Evolutionary conservation across 2,797 vertebrate genomes (phyloP).

Genomic region (Diplodus sargus): DNA sequence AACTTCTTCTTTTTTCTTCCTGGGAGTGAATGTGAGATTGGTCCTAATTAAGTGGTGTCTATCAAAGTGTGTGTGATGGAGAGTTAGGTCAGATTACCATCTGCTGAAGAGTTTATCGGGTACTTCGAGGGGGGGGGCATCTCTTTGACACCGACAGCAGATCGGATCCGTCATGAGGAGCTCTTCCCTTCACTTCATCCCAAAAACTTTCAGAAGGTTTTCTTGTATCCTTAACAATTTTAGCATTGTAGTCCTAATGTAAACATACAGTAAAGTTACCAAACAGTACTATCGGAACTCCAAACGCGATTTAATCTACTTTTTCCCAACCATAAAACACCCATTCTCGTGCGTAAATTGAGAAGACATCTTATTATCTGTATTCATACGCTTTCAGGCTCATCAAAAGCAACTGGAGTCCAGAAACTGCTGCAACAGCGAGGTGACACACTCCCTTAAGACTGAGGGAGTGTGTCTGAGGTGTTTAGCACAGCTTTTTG

Average conservation of each 20-base stretch:
- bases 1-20: background rate
- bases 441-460: background rate
- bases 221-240: background rate
- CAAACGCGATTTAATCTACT: background rate
- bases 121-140: background rate
- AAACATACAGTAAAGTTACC: background rate
- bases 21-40: conserved; percentile 26
- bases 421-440: background rate
- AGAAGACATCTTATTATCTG: background rate
- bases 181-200: background rate
- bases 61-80: conserved; percentile 55
- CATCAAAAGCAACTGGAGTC: conserved; percentile 6
- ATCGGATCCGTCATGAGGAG: conserved; percentile 22
- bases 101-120: conserved; percentile 57
- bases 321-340: background rate
- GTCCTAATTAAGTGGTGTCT: conserved; percentile 62
- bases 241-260: background rate
- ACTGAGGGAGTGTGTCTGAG: too few species aligned
- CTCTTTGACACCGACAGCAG: conserved; percentile 21
- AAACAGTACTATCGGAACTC: background rate
- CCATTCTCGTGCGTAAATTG: background rate
- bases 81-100: conserved; percentile 57
- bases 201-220: conserved; percentile 18
- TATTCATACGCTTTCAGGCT: too few species aligned
- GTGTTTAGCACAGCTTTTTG: background rate